A percentile compares a stretch with the other conserved stretches of the same genome.
These are phyloP conservation scores for Epiblema foenella DNA, from an alignment of 2,888 invertebrate genomes.

Conservation along the genomic window DNA sequence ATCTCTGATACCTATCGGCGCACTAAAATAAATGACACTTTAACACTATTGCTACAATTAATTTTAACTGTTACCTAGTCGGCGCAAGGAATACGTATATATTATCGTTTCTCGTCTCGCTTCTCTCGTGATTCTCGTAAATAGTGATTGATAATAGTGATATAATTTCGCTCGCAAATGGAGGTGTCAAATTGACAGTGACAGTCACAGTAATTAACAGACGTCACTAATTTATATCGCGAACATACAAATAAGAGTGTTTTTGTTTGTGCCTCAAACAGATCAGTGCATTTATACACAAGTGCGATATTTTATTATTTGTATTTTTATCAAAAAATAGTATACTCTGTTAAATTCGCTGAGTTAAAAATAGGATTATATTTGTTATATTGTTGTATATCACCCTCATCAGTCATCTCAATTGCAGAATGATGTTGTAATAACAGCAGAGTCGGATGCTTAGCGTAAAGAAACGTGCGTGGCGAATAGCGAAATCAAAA, in stretches of 20 bases:
- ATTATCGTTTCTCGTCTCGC: background rate
- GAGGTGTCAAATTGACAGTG: conserved; percentile 18
- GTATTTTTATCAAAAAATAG: background rate
- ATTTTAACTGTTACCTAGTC: background rate
- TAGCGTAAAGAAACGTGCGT: too few relatives aligned
- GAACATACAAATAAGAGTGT: background rate
- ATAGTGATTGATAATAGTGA: too few relatives aligned
- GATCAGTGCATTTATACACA: too few relatives aligned
- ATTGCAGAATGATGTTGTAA: too few relatives aligned
- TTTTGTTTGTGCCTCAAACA: conserved; percentile 3
- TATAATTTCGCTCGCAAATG: conserved; percentile 13
- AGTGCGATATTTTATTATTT: too few relatives aligned
- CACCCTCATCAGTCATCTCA: too few relatives aligned
- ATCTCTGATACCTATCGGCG: background rate
- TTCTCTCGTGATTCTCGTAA: background rate
- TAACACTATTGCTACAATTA: background rate
- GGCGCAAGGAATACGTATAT: too few relatives aligned
- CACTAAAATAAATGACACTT: background rate
- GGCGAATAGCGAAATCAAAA: too few relatives aligned
- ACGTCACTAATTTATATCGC: background rate
- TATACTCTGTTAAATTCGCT: background rate
- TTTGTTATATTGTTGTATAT: too few relatives aligned
- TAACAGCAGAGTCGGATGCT: too few relatives aligned
- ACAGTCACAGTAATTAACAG: background rate
- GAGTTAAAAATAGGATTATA: background rate